These are phyloP conservation scores for Harpalus rufipes DNA, from an alignment of 2,888 invertebrate species.

Conservation along the genomic window DNA sequence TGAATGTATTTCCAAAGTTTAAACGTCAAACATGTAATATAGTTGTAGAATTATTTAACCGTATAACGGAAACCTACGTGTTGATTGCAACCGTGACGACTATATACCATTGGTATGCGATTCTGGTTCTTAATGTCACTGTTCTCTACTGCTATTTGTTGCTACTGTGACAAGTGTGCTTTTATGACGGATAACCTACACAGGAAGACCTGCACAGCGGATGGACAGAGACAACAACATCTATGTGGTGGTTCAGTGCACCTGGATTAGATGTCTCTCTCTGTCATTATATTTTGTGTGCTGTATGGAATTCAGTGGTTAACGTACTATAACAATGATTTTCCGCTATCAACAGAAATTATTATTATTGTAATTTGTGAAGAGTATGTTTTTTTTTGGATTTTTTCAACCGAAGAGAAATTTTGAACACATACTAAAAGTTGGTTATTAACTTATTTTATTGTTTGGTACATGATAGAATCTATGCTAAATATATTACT, in stretches of 20 bases:
- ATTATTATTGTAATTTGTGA: constrained; percentile 24
- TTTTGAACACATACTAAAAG: neutral
- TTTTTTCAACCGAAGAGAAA: neutral
- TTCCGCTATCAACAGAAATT: constrained; percentile 32
- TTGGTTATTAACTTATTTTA: neutral
- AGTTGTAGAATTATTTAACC: constrained; percentile 17
- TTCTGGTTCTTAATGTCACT: neutral
- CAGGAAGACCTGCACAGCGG: constrained; percentile 26
- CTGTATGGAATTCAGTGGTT: constrained; percentile 8
- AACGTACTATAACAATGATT: constrained; percentile 21
- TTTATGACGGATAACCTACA: constrained; percentile 26
- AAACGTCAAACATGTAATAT: neutral
- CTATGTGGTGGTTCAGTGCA: constrained; percentile 22
- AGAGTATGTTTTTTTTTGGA: neutral
- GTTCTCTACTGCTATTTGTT: neutral
- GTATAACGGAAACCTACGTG: constrained; percentile 11
- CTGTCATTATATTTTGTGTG: constrained; percentile 23
- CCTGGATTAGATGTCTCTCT: neutral
- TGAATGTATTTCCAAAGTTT: neutral
- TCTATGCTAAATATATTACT: no score
- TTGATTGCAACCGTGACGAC: constrained; percentile 5
- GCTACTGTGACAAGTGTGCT: neutral
- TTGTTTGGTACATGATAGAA: neutral
- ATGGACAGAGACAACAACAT: constrained; percentile 18
- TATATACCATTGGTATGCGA: neutral